phyloP scores from a whole-genome alignment of 2,797 vertebrate genomes.

The Xenentodon cancila region DNA sequence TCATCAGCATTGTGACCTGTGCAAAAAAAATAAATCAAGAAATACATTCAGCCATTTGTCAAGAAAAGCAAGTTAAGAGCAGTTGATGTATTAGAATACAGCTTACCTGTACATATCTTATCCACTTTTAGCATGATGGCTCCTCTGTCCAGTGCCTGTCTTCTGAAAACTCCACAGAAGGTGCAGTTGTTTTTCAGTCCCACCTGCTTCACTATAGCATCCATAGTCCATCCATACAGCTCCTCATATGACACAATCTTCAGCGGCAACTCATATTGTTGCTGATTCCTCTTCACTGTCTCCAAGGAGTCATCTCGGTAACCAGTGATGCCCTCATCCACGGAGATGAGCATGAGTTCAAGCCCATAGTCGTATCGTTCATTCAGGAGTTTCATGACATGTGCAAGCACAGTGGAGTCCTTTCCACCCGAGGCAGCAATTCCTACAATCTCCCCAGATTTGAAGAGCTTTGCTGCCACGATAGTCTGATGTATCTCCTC shows the following conservation, averaged over 20 bases:
- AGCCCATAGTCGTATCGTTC: conserved; percentile 83
- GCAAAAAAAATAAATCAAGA: background rate
- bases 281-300: conserved; percentile 86
- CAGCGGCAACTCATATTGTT: conserved; percentile 86
- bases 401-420: conserved; percentile 91
- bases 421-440: conserved; percentile 90
- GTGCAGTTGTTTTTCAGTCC: conserved; percentile 90
- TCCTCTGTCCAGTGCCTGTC: conserved; percentile 88
- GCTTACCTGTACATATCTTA: conserved; percentile 88
- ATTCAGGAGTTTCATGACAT: conserved; percentile 87
- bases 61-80: background rate
- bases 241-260: conserved; percentile 88
- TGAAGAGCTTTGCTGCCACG: conserved; percentile 80
- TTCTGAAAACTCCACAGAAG: conserved; percentile 90
- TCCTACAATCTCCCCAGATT: conserved; percentile 82
- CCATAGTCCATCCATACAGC: conserved; percentile 93
- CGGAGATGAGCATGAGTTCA: conserved; percentile 84
- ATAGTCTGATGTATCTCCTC: conserved; percentile 90
- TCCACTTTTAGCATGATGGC: conserved; percentile 87
- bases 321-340: conserved; percentile 90
- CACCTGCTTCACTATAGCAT: conserved; percentile 87
- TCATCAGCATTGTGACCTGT: conserved; percentile 93
- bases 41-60: background rate
- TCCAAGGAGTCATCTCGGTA: conserved; percentile 90
- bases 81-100: background rate